Conservation (phyloP, 2,888 invertebrate genomes). For the Anoplius nigerrimus region DNA sequence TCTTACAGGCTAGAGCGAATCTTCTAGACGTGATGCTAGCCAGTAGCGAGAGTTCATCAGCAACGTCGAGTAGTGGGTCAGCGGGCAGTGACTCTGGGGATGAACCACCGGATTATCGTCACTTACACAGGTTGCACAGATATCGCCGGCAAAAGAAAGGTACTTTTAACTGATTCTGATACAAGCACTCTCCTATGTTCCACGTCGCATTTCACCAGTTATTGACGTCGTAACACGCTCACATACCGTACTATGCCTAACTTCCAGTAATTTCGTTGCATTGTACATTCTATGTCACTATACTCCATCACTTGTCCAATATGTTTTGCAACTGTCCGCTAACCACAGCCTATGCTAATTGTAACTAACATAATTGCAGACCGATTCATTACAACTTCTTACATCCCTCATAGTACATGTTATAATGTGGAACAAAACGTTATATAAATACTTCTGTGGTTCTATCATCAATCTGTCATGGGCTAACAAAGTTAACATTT, state of each 20-base stretch:
- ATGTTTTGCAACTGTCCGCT: too few relatives aligned
- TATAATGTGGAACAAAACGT: too few relatives aligned
- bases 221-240: background rate
- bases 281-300: too few relatives aligned
- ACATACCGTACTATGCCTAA: background rate
- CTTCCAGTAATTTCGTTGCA: too few relatives aligned
- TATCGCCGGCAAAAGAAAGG: constrained; percentile 87
- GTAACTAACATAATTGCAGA: too few relatives aligned
- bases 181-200: background rate
- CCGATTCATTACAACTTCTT: too few relatives aligned
- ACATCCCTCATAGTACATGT: too few relatives aligned
- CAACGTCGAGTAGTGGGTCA: constrained; percentile 82
- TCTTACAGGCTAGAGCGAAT: constrained; percentile 83
- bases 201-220: background rate
- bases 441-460: too few relatives aligned
- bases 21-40: constrained; percentile 87
- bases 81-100: constrained; percentile 79
- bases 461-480: too few relatives aligned
- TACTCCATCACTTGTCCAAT: too few relatives aligned
- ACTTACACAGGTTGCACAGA: constrained; percentile 82
- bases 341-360: too few relatives aligned
- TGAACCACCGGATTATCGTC: constrained; percentile 81
- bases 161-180: constrained; percentile 62
- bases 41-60: constrained; percentile 82
- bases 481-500: too few relatives aligned